Percentiles rank a stretch among this genome's conserved stretches.
These are phyloP conservation scores for Lasioglossum malachurum DNA, from an alignment of 2,888 invertebrate genomes.

Conservation along the genomic window DNA sequence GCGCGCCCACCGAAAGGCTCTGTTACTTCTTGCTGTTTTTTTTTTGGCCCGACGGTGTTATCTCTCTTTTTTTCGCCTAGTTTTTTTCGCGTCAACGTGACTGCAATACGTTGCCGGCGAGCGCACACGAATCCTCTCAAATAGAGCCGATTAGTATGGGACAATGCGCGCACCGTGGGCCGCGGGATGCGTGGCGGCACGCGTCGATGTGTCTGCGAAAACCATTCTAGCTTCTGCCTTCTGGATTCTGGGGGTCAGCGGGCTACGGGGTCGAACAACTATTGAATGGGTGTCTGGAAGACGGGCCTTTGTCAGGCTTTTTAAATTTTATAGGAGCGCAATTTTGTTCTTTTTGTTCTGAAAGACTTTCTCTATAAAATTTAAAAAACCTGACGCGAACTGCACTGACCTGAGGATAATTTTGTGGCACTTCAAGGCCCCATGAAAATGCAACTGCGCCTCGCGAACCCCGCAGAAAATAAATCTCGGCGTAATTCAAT, in stretches of 20 bases:
- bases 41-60: not conserved
- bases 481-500: not conserved
- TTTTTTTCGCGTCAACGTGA: constrained; percentile 1
- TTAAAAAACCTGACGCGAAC: no score
- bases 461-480: not conserved
- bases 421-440: not conserved
- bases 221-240: not conserved
- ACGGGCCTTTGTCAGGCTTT: no score
- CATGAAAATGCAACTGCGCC: not conserved
- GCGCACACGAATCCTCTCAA: constrained; percentile 4
- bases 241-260: not conserved
- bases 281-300: not conserved
- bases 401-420: not conserved
- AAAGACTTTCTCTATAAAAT: no score
- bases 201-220: not conserved
- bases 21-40: not conserved
- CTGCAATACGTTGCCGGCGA: not conserved
- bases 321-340: no score
- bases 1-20: not conserved
- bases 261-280: not conserved
- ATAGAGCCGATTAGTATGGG: constrained; percentile 16
- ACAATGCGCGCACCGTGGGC: constrained; percentile 5
- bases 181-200: not conserved
- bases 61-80: not conserved
- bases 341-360: no score